Evolutionary conservation across 1,140 invertebrate genomes (phyloP), one percentile per base, ranked within the genome.

Genomic region (Manduca sexta): DNA sequence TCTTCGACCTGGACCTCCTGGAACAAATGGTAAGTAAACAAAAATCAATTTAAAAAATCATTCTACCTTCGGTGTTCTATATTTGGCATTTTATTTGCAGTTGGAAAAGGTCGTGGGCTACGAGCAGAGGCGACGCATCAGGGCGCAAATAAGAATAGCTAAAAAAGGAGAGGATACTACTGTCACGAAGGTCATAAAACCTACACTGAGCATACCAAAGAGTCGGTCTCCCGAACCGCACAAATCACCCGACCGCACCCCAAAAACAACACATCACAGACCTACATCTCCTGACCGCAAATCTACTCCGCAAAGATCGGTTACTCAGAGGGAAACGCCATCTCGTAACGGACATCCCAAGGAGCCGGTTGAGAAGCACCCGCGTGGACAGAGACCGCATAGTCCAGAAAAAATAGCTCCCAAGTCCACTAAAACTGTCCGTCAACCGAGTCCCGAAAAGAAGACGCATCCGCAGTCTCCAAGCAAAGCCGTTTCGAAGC

Each of bases 41-140:
- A 11, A 44, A 15, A 56, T 52, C 6, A 16, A 16, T 17, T 17
- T n/a, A 10, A 17, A 2, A 11, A 17, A 40, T 17, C 7, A 10
- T 17, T 14, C 44, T 2, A 3, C 8, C 13, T 49, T 45, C 30
- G 16, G 13, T 49, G 15, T 30, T 35, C 37, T 54, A 5, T 44
- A 8, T 47, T 11, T 40, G 5, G 16, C 1, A 21, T 56, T 62
- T 59, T 34, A 52, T 55, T 89, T 88, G 58, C 80, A 92, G 90
- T 82, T 94, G 69, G 91, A 93, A 75, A 92, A 90, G 65, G 90
- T 93, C 21, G 88, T 88, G 16, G 89, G 89, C 45, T 94, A 94
- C 66, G 93, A 94, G 58, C 87, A 93, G 62, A 81, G 93, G 49
- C 88, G 92, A 42, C 88, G 91, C 47, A 93, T 94, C 45, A 87